Base-by-base conservation (phyloP, 2,113 vertebrate species). In the Cisticola juncidis region DNA sequence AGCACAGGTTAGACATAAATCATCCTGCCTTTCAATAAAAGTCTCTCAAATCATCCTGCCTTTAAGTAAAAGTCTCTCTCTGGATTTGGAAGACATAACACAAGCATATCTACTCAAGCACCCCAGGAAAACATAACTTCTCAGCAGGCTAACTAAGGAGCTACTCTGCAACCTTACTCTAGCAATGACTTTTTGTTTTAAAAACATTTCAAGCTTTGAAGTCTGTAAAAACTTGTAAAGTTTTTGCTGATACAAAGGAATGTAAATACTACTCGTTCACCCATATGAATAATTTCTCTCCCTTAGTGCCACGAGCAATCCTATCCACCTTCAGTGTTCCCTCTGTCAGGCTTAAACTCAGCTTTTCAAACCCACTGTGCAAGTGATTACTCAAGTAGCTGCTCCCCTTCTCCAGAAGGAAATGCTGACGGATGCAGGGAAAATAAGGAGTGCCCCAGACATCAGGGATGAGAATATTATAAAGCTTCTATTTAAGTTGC, bases 211-310 rank as follows among this genome's bases (percentile, higher is more conserved):
- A 26, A 80, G 42, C 25, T 57, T 71, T 8, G 21, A 84, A 82
- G 25, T 28, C 44, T 61, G 17, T 9, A 56, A 71, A 88, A 56
- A 47, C 33, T 66, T 28, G 22, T 2, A 42, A 57, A 3, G 12
- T 19, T 87, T 89, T 58, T 65, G 50, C 65, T 86, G 14, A 54
- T 11, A 76, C 11, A 64, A 62, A 66, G 53, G 17, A 79, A 68
- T 42, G 29, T 14, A 54, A 76, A 64, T 56, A 71, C 6, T 47
- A 44, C 25, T 72, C 0, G 0, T 60, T 38, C 83, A 83, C 7
- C 9, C 3, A 1, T 5, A 21, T 12, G 16, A 33, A 54, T 58
- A 0, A 4, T 47, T 92, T 62, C 12, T 64, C 45, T 50, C 44
- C 21, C 24, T 22, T 17, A 44, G 9, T 31, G 33, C 26, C 36